phyloP scores from a whole-genome alignment of 2,797 vertebrate species.

The Channa striata region DNA sequence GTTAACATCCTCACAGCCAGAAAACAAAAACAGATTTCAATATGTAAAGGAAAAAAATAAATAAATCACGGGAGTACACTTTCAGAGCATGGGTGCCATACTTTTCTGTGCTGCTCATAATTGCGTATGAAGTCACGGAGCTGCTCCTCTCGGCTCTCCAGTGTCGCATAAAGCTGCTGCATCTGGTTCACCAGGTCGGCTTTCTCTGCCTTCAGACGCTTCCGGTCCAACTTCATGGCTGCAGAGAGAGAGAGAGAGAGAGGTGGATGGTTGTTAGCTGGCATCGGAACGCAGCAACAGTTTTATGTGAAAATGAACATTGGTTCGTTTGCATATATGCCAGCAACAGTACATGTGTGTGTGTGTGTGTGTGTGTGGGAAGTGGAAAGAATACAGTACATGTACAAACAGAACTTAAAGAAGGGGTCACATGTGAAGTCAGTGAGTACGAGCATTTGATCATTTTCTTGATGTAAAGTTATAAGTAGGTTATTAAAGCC shows the following conservation, averaged over 20 bases:
- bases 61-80: background rate
- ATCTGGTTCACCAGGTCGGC: slow-evolving; percentile 97
- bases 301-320: no score
- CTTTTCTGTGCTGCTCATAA: slow-evolving; percentile 98
- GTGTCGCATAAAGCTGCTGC: slow-evolving; percentile 97
- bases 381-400: no score
- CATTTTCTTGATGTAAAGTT: slow-evolving; percentile 2
- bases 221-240: slow-evolving; percentile 98
- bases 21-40: no score
- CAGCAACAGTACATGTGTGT: no score
- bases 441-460: background rate
- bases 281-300: background rate
- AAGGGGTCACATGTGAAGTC: background rate
- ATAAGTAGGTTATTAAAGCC: slow-evolving; percentile 14
- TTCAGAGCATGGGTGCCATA: slow-evolving; percentile 57
- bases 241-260: slow-evolving; percentile 18
- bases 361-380: background rate
- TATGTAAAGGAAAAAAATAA: no score
- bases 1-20: no score
- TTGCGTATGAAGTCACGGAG: slow-evolving; percentile 97
- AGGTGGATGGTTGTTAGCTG: background rate
- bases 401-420: background rate
- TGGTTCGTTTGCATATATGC: background rate
- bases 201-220: slow-evolving; percentile 95
- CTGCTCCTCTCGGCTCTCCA: slow-evolving; percentile 98